These are phyloP conservation scores for Tympanoctomys barrerae DNA, from an alignment of 2,797 vertebrate genomes.

Conservation along the genomic window DNA sequence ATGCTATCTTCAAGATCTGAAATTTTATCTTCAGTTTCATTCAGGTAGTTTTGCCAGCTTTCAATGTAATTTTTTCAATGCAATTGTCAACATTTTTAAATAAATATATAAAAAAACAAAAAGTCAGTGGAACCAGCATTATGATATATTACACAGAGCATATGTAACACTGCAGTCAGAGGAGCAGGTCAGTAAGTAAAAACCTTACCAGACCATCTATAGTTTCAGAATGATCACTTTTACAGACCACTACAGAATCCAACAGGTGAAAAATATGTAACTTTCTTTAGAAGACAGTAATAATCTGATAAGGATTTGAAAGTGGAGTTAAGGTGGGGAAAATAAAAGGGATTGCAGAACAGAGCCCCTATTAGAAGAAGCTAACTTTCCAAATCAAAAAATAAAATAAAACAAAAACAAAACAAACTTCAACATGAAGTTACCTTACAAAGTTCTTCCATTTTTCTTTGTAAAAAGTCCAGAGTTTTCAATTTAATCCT, in stretches of 20 bases:
- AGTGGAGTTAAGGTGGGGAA: conserved; percentile 73
- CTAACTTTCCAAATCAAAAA: conserved; percentile 89
- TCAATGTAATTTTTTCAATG: conserved; percentile 79
- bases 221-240: conserved; percentile 81
- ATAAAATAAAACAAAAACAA: too few relatives aligned
- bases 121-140: conserved; percentile 89
- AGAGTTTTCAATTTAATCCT: too few relatives aligned
- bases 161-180: conserved; percentile 84
- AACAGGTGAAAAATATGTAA: conserved; percentile 83
- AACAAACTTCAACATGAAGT: too few relatives aligned
- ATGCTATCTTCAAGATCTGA: too few relatives aligned
- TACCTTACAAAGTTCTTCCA: too few relatives aligned
- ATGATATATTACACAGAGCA: conserved; percentile 87
- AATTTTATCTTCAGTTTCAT: too few relatives aligned
- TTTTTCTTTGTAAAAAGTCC: too few relatives aligned
- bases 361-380: conserved; percentile 92
- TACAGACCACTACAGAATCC: conserved; percentile 81
- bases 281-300: conserved; percentile 83
- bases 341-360: conserved; percentile 89
- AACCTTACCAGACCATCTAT: conserved; percentile 90
- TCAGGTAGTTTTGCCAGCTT: too few relatives aligned
- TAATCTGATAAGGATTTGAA: conserved; percentile 91
- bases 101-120: conserved; percentile 84
- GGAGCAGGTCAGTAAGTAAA: conserved; percentile 87
- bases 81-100: conserved; percentile 88